These are phyloP conservation scores for Oryzias woworae DNA, from an alignment of 2,113 vertebrate genomes.

Conservation along the genomic window DNA sequence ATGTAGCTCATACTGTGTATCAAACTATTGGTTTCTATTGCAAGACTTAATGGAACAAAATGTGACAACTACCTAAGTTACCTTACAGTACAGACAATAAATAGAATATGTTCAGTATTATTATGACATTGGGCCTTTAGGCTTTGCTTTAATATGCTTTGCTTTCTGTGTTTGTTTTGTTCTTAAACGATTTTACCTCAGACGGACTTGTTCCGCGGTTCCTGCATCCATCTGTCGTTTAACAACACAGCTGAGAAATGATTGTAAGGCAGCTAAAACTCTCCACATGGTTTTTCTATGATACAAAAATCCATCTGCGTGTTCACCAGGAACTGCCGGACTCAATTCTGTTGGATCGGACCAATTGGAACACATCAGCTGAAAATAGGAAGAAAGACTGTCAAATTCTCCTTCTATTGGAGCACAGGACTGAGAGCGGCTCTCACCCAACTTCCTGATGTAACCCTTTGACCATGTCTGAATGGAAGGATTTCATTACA, in stretches of 20 bases:
- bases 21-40: slow-evolving; percentile 71
- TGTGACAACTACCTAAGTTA: slow-evolving; percentile 75
- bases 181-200: slow-evolving; percentile 71
- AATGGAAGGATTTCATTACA: slow-evolving; percentile 47
- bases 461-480: slow-evolving; percentile 57
- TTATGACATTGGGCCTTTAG: slow-evolving; percentile 66
- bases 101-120: slow-evolving; percentile 64
- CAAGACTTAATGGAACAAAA: slow-evolving; percentile 70
- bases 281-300: slow-evolving; percentile 60
- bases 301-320: slow-evolving; percentile 47
- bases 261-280: slow-evolving; percentile 76
- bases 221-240: slow-evolving; percentile 55
- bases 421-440: slow-evolving; percentile 9
- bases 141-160: slow-evolving; percentile 79
- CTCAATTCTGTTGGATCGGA: slow-evolving; percentile 19
- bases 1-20: slow-evolving; percentile 78
- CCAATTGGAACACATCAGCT: slow-evolving; percentile 34
- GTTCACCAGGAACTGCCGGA: slow-evolving; percentile 39
- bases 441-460: slow-evolving; percentile 17
- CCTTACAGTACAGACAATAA: slow-evolving; percentile 62
- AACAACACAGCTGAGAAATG: slow-evolving; percentile 53
- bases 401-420: slow-evolving; percentile 36
- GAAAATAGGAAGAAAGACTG: slow-evolving; percentile 45
- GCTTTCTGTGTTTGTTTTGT: slow-evolving; percentile 68
- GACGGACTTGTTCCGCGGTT: slow-evolving; percentile 67